Conservation (phyloP, 2,888 invertebrate genomes). For the Acleris sparsana region DNA sequence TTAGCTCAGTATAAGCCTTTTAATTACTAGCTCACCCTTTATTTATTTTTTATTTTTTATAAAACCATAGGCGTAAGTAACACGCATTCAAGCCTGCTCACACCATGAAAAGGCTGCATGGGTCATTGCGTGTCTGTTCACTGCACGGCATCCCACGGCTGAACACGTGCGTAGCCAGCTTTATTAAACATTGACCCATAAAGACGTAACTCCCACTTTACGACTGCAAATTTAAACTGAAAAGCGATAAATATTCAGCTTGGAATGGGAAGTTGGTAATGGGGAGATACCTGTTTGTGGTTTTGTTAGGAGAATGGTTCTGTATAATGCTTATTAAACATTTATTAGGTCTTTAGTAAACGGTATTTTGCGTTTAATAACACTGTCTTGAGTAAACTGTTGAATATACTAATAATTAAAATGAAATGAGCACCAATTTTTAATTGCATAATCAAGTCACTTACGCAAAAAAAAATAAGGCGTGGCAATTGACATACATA, state of each 20-base stretch:
- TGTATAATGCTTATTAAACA: not conserved
- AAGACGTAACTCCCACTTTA: not conserved
- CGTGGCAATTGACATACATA: too few species aligned
- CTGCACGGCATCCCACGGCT: conserved; percentile 27
- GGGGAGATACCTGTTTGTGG: too few species aligned
- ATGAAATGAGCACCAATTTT: too few species aligned
- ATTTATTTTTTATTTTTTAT: conserved; percentile 13
- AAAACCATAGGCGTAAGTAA: conserved; percentile 15
- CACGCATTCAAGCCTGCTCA: conserved; percentile 27
- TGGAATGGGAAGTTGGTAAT: not conserved
- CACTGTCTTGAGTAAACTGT: too few species aligned
- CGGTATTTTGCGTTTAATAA: too few species aligned
- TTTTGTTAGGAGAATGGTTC: not conserved
- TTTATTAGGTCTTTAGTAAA: not conserved
- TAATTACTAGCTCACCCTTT: not conserved
- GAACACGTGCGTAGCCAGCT: conserved; percentile 21
- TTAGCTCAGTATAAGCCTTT: too few species aligned
- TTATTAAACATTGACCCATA: not conserved
- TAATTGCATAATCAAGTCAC: too few species aligned
- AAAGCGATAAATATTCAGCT: not conserved
- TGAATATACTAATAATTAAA: too few species aligned
- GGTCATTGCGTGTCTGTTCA: conserved; percentile 54
- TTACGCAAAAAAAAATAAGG: too few species aligned
- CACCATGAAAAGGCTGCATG: conserved; percentile 51
- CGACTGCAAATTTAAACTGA: conserved; percentile 1